Evolutionary conservation across 2,113 vertebrate genomes (phyloP).

Genomic region (Illadopsis cleaveri): DNA sequence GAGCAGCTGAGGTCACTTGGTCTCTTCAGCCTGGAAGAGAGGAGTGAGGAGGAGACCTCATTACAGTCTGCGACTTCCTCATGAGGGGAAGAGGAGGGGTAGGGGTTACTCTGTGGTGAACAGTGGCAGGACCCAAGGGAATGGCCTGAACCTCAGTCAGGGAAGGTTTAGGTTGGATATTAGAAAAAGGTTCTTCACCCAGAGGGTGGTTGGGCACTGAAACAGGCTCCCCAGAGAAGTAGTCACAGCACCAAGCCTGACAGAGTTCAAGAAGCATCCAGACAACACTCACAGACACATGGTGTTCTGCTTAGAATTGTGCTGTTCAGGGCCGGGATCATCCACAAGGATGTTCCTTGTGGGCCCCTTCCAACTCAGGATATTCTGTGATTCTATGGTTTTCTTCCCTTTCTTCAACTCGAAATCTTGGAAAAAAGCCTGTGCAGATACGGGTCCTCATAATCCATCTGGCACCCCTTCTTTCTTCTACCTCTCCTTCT

Average conservation of each 20-base stretch:
- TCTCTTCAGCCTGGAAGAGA: neutral
- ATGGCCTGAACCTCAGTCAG: neutral
- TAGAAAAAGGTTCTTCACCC: neutral
- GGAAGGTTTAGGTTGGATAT: neutral
- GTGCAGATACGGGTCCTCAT: neutral
- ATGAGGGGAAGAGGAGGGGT: accelerated
- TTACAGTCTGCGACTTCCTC: accelerated
- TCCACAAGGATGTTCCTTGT: neutral
- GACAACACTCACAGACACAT: neutral
- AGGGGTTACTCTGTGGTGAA: neutral
- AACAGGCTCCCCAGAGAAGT: neutral
- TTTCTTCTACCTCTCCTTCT: neutral
- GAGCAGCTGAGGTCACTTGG: neutral
- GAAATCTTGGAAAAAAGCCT: neutral
- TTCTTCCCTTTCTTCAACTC: neutral
- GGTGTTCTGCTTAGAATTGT: neutral
- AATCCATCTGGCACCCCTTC: neutral
- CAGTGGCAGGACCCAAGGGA: accelerated
- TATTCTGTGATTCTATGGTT: neutral
- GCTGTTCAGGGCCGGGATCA: neutral
- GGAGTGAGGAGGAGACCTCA: neutral
- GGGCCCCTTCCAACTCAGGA: neutral
- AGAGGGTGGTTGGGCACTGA: neutral
- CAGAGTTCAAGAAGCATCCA: neutral
- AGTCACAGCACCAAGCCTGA: neutral